Evolutionary conservation across 2,113 vertebrate genomes (phyloP), one percentile per base, ranked within the genome.

Genomic region (Antechinus stuartii): DNA sequence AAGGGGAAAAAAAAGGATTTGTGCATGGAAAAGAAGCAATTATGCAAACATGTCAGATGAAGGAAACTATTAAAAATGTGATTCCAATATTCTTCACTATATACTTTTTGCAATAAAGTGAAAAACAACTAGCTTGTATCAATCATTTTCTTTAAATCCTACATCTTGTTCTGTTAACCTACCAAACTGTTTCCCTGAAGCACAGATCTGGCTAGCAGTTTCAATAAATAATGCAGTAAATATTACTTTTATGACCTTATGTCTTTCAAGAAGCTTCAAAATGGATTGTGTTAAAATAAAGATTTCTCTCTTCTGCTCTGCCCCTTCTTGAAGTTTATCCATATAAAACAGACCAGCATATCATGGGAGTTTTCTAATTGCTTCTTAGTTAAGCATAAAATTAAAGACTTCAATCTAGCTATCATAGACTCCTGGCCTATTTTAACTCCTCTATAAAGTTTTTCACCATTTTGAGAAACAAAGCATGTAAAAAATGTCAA

Each of bases 121-220:
- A 91, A 96, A 97, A 93, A 19, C 16, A 92, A 93, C 22, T 91
- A 90, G 56, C 68, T 76, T 90, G 42, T 89, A 96, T 96, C n/a
- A 96, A 24, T 92, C 12, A 52, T 95, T 95, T 94, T 94, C 30
- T 84, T 94, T 89, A 3, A 90, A 91, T 91, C 89, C 56, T 92
- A 93, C 23, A 26, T 91, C 95, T 1, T 91, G 22, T 92, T 84
- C 22, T 92, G 68, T 93, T n/a, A 76, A 84, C 68, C 16, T 94
- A 42, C 26, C 93, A 90, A 94, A 84, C 10, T 54, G 1, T 90
- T 94, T 93, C 11, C 11, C 23, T 54, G 24, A 27, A 91, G 12
- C 2, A 92, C 0, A 96, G 35, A 95, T 92, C 30, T 93, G 46
- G 23, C 19, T 49, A 95, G 89, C 23, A 94, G 54, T 94, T 95